A percentile compares a stretch with the other conserved stretches of the same genome.
Conservation (phyloP, 2,113 vertebrate species). For the Bathybates hornii region DNA sequence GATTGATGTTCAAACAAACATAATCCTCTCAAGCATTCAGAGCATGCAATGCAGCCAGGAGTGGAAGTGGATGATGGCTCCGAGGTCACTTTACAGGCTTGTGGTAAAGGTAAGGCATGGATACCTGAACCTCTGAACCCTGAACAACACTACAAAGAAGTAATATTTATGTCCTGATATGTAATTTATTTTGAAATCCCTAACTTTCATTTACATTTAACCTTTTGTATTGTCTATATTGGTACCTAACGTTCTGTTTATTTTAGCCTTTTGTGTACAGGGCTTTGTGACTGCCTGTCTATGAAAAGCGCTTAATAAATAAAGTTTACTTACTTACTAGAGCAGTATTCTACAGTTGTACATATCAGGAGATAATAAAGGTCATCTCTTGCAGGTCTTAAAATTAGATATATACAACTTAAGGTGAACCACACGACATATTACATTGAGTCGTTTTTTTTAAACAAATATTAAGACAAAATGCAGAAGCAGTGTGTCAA, state of each 20-base stretch:
- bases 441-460: not conserved
- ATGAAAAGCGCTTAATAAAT: not conserved
- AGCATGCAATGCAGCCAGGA: not conserved
- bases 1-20: constrained; percentile 18
- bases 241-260: not conserved
- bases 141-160: not conserved
- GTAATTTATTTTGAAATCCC: not conserved
- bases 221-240: not conserved
- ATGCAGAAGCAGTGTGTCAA: not conserved
- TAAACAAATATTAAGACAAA: rapidly evolving
- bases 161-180: not conserved
- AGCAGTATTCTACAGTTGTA: not conserved
- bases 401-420: not conserved
- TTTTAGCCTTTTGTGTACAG: not conserved
- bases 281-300: not conserved
- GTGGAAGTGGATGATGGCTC: not conserved
- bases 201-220: not conserved
- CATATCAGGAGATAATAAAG: not conserved
- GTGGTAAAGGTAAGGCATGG: not conserved
- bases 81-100: not conserved
- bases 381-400: not conserved
- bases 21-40: constrained; percentile 31
- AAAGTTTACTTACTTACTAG: not conserved
- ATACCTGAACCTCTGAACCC: not conserved
- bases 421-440: not conserved